Base-by-base conservation (phyloP, 1,140 invertebrate genomes). In the Chironomus tepperi region DNA sequence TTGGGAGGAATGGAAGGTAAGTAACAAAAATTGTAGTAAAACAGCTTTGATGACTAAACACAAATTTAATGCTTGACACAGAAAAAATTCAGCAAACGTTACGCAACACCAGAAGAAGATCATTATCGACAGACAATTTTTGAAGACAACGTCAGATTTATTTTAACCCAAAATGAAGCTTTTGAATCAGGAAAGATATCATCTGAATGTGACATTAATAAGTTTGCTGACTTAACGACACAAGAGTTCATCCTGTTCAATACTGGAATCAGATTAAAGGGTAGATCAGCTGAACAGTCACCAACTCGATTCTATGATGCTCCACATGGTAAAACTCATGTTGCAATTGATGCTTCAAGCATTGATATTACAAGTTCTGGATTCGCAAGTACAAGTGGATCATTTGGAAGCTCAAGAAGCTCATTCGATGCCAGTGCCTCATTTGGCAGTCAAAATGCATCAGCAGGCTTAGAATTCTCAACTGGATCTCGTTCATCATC, bases 1-100 rank as follows among this genome's bases (percentile, higher is more conserved):
- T 18, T 70, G 65, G 65, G 65, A 19, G 8, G 19, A 15, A 70
- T 70, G 65, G 65, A 70, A 70, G 65, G 65, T 21, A 70, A 57
- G 12, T n/a, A 57, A 57, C 5, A 47, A 10, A 9, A 47, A 3
- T 3, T 47, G 8, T 8, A 47, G 8, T 7, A 9, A 10, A 47
- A 47, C 15, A 47, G 8, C 15, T 47, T 47, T 15, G 8, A 10
- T 47, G 15, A 47, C 43, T 47, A 10, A 10, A 2, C 15, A 43
- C 8, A 47, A 34, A 34, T 2, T 34, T 34, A 34, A 2, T 34
- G 1, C 15, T 1, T 57, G 12, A 57, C n/a, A n/a, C 10, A 57
- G 47, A 12, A n/a, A 12, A 70, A 70, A 70, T 70, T 18, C 16
- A 70, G 19, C 16, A 70, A 70, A 19, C 16, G 18, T 19, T 70